These are phyloP conservation scores for Aspidapion aeneum DNA, from an alignment of 2,888 invertebrate genomes.

Conservation along the genomic window DNA sequence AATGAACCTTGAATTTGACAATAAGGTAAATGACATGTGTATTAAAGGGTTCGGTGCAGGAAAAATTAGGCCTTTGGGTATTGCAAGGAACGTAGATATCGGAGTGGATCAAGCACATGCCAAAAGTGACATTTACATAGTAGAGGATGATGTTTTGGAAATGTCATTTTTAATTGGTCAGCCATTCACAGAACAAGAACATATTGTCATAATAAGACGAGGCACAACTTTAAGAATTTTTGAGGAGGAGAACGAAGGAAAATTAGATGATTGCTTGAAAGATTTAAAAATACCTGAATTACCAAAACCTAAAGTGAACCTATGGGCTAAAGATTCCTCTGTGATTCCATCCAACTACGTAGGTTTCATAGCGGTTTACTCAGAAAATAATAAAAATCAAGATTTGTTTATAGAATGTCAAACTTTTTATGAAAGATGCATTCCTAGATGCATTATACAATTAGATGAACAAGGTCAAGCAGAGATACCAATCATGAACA, in stretches of 20 bases:
- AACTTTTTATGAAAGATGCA: neutral
- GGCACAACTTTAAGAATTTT: conserved; percentile 2
- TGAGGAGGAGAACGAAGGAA: neutral
- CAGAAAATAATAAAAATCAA: conserved; percentile 5
- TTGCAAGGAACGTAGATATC: neutral
- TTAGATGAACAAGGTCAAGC: conserved; percentile 8
- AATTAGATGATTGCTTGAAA: conserved; percentile 5
- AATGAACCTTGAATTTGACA: neutral
- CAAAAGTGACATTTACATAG: neutral
- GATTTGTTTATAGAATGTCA: neutral
- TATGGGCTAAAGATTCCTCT: conserved; percentile 2
- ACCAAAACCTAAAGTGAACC: conserved; percentile 2
- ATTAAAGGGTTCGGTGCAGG: neutral
- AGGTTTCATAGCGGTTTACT: neutral
- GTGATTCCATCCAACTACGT: conserved; percentile 2
- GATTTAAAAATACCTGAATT: conserved; percentile 2
- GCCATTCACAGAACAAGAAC: conserved; percentile 5
- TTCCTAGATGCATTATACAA: conserved; percentile 5
- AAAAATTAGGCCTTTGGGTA: neutral
- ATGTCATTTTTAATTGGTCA: conserved; percentile 10
- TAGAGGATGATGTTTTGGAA: neutral
- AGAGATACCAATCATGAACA: conserved; percentile 11
- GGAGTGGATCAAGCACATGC: neutral
- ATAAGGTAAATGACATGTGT: neutral
- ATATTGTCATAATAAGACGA: neutral